Evolutionary conservation across 2,113 vertebrate genomes (phyloP).

Genomic region (Cygnus buccinator): DNA sequence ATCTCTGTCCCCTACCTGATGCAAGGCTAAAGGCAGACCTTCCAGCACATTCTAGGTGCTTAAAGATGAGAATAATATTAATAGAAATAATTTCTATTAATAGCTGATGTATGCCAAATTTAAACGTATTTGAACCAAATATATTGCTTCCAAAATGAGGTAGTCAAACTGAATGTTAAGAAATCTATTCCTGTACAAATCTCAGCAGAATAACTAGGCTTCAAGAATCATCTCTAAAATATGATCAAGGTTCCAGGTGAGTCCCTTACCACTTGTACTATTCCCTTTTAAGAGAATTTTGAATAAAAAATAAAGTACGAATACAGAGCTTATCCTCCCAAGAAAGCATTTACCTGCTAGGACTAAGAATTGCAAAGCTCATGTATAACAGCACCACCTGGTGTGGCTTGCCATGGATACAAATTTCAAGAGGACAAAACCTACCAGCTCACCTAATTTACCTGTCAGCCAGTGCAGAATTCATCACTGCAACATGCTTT

Average conservation of each 20-base stretch:
- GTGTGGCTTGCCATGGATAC: conserved; percentile 28
- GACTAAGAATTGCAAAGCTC: background rate
- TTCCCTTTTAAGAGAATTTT: background rate
- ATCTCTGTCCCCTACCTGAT: background rate
- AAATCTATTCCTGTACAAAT: background rate
- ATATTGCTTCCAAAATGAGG: background rate
- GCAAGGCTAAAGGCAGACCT: background rate
- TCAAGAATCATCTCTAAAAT: background rate
- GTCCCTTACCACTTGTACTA: background rate
- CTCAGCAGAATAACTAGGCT: background rate
- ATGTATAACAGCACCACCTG: conserved; percentile 57
- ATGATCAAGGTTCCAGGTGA: background rate
- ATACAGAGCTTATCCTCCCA: background rate
- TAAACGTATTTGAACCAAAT: background rate
- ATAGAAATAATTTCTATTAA: background rate
- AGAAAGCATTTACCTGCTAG: background rate
- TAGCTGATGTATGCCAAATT: background rate
- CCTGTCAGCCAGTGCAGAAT: background rate
- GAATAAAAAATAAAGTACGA: background rate
- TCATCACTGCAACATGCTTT: background rate
- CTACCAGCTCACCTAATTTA: background rate
- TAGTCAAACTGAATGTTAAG: background rate
- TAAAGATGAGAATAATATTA: background rate
- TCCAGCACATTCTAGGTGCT: background rate
- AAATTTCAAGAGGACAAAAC: background rate